Evolutionary conservation across 2,113 vertebrate species (phyloP).

Genomic region (Circaetus cinerascens): DNA sequence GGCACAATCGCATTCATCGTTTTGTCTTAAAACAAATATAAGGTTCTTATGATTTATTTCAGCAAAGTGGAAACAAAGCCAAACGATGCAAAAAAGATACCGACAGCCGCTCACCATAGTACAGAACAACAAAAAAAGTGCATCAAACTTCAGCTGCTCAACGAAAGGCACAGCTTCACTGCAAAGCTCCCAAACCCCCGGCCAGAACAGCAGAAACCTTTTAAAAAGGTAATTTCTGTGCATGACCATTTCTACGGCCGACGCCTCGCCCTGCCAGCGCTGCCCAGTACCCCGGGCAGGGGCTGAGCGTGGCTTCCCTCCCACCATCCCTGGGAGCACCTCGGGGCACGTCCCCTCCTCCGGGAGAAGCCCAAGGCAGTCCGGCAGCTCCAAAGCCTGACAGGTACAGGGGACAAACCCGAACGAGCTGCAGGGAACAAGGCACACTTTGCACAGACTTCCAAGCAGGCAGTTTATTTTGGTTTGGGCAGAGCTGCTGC

Average conservation of each 20-base stretch:
- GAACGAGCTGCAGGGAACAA: not conserved
- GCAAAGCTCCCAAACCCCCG: slow-evolving; percentile 1
- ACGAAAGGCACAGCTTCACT: not conserved
- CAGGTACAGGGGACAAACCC: not conserved
- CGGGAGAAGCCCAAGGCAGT: not conserved
- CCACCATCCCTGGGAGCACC: not conserved
- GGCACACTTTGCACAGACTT: not conserved
- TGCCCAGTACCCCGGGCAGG: not conserved
- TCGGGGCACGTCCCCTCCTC: slow-evolving; percentile 16
- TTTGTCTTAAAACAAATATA: not conserved
- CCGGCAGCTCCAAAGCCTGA: not conserved
- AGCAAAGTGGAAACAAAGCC: not conserved
- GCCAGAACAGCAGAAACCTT: not conserved
- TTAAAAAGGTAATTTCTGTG: not conserved
- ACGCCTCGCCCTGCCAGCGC: not conserved
- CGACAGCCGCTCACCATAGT: not conserved
- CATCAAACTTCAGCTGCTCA: slow-evolving; percentile 29
- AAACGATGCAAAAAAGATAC: slow-evolving; percentile 7
- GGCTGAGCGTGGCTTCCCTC: not conserved
- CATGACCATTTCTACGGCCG: not conserved
- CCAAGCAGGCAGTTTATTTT: not conserved
- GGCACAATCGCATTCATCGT: not conserved
- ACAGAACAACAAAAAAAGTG: not conserved
- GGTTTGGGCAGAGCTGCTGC: not conserved
- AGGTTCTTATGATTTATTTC: not conserved